Evolutionary conservation across 2,113 vertebrate genomes (phyloP).

Genomic region (Sapajus apella): DNA sequence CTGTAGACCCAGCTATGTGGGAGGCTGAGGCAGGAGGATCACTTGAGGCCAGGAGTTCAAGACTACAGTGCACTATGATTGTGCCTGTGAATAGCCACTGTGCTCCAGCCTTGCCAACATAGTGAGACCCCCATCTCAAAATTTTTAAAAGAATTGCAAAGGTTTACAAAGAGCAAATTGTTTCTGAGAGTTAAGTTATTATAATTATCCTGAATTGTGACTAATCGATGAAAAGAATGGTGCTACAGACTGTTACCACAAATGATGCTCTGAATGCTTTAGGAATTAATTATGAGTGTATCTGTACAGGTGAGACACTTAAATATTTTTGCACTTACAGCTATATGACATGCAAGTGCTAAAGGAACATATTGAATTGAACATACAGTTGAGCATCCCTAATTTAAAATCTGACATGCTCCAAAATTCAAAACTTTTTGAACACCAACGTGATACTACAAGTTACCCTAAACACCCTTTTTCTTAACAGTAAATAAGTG

Average conservation of each 20-base stretch:
- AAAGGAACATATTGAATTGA: not conserved
- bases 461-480: not conserved
- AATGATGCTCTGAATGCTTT: not conserved
- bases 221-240: not conserved
- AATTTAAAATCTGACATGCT: not conserved
- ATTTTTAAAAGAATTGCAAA: not conserved
- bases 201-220: conserved; percentile 4
- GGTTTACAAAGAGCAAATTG: not conserved
- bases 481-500: not conserved
- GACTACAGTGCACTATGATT: not conserved
- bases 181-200: conserved; percentile 20
- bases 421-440: not conserved
- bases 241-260: not conserved
- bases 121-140: not conserved
- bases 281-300: not conserved
- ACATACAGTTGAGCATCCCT: not conserved
- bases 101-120: not conserved
- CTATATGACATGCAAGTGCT: not conserved
- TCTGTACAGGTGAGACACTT: not conserved
- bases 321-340: not conserved
- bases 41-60: not conserved
- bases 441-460: not conserved
- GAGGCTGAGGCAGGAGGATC: not conserved
- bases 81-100: not conserved
- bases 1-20: not conserved